phyloP scores from a whole-genome alignment of 2,888 invertebrate species.

The Caenorhabditis japonica region DNA sequence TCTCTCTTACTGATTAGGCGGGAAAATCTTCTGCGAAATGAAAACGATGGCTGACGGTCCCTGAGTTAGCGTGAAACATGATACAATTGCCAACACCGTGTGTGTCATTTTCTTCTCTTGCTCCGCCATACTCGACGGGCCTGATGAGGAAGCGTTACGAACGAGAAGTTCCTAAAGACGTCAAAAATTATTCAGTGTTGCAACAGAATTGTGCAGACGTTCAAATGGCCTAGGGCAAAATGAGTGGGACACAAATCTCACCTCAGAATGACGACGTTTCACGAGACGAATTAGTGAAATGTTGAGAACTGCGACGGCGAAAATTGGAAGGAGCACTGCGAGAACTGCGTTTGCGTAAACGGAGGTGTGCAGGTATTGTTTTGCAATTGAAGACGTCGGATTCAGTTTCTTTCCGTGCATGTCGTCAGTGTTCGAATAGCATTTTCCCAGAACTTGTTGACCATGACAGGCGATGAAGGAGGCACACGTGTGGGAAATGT shows the following conservation, averaged over 20 bases:
- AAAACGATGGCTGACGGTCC: slow-evolving; percentile 62
- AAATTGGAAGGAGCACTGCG: slow-evolving; percentile 61
- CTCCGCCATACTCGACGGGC: slow-evolving; percentile 53
- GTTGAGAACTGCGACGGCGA: slow-evolving; percentile 62
- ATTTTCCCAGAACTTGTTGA: slow-evolving; percentile 56
- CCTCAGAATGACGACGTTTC: slow-evolving; percentile 61
- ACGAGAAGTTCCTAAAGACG: slow-evolving; percentile 50
- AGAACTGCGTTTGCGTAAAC: slow-evolving; percentile 56
- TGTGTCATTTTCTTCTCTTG: slow-evolving; percentile 68
- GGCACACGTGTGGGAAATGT: slow-evolving; percentile 59
- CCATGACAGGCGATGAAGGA: slow-evolving; percentile 56
- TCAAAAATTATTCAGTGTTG: not conserved
- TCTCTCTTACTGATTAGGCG: slow-evolving; percentile 52
- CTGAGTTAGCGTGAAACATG: slow-evolving; percentile 67
- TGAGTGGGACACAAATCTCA: slow-evolving; percentile 37
- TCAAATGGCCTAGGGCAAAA: slow-evolving; percentile 11
- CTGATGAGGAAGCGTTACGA: slow-evolving; percentile 40
- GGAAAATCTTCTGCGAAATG: slow-evolving; percentile 51
- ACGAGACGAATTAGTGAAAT: slow-evolving; percentile 62
- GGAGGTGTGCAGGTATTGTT: slow-evolving; percentile 45
- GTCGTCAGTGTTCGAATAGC: slow-evolving; percentile 53
- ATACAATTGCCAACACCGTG: slow-evolving; percentile 65
- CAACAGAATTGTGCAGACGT: slow-evolving; percentile 1
- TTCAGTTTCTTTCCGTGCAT: slow-evolving; percentile 53
- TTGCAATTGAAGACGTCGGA: slow-evolving; percentile 49